Conservation (phyloP, 2,888 invertebrate genomes). For the Thereva unica region DNA sequence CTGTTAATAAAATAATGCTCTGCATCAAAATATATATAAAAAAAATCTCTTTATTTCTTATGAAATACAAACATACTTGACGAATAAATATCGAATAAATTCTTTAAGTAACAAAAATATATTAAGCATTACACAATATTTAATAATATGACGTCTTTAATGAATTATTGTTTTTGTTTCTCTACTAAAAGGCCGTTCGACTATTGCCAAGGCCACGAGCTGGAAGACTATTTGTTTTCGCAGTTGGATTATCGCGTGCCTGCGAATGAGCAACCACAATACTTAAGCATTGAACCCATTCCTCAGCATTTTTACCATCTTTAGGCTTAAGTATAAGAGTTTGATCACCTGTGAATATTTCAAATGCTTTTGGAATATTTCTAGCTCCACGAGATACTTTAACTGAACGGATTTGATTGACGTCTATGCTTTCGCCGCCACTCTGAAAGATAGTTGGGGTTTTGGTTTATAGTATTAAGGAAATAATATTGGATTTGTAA, state of each 20-base stretch:
- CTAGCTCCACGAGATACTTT: conserved; percentile 88
- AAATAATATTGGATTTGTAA: background rate
- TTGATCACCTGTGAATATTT: conserved; percentile 93
- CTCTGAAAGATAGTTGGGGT: conserved; percentile 62
- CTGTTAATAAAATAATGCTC: no score
- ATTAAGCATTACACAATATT: conserved; percentile 1
- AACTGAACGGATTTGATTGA: conserved; percentile 93
- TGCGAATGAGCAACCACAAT: conserved; percentile 83
- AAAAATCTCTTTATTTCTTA: no score
- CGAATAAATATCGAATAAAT: no score
- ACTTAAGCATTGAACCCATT: conserved; percentile 94
- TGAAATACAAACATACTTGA: no score
- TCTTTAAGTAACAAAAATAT: background rate
- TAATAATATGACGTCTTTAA: background rate
- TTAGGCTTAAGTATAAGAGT: conserved; percentile 92
- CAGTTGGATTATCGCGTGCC: conserved; percentile 57
- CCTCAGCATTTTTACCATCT: conserved; percentile 91
- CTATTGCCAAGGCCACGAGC: conserved; percentile 49
- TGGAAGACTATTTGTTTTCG: conserved; percentile 58
- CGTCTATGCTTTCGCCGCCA: conserved; percentile 84
- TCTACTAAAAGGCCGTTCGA: conserved; percentile 14
- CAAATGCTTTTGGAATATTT: conserved; percentile 94
- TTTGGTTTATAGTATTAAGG: conserved; percentile 5
- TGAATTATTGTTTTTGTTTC: background rate
- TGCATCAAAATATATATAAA: no score